Evolutionary conservation across 1,140 invertebrate genomes (phyloP).

Genomic region (Lerema accius): DNA sequence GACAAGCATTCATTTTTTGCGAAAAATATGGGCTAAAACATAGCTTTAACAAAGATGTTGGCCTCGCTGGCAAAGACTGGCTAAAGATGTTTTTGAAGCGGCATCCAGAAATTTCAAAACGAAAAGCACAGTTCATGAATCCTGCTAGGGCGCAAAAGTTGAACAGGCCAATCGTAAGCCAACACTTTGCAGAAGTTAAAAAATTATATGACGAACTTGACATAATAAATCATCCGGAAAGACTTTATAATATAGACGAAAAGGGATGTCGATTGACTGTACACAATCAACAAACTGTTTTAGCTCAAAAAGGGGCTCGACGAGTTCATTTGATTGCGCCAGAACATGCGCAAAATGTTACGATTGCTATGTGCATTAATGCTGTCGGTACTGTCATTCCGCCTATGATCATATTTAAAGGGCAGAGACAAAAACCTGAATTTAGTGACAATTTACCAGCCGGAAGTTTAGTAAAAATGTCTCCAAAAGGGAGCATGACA

Average conservation of each 20-base stretch:
- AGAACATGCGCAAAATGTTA: slow-evolving; percentile 72
- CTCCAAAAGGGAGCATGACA: no score
- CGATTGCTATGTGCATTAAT: slow-evolving; percentile 63
- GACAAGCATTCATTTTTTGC: no score
- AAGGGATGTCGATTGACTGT: slow-evolving; percentile 65
- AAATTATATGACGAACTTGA: slow-evolving; percentile 36
- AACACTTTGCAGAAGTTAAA: slow-evolving; percentile 49
- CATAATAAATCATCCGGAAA: slow-evolving; percentile 54
- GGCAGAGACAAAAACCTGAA: slow-evolving; percentile 47
- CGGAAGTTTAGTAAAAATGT: no score
- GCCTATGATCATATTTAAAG: slow-evolving; percentile 70
- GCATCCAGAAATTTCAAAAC: slow-evolving; percentile 41
- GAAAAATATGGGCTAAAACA: no score
- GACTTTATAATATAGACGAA: slow-evolving; percentile 74
- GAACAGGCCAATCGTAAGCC: slow-evolving; percentile 54
- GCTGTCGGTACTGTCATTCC: slow-evolving; percentile 41
- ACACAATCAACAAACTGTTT: slow-evolving; percentile 57
- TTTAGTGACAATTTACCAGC: no score
- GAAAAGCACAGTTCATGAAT: slow-evolving; percentile 64
- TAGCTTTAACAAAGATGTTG: no score
- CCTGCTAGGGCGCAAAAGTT: slow-evolving; percentile 64
- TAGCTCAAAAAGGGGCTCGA: slow-evolving; percentile 59
- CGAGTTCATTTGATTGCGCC: slow-evolving; percentile 59
- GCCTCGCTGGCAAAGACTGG: slow-evolving; percentile 52
- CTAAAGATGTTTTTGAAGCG: slow-evolving; percentile 43